Evolutionary conservation across 2,888 invertebrate genomes (phyloP).

Genomic region (Aleiodes alternator): DNA sequence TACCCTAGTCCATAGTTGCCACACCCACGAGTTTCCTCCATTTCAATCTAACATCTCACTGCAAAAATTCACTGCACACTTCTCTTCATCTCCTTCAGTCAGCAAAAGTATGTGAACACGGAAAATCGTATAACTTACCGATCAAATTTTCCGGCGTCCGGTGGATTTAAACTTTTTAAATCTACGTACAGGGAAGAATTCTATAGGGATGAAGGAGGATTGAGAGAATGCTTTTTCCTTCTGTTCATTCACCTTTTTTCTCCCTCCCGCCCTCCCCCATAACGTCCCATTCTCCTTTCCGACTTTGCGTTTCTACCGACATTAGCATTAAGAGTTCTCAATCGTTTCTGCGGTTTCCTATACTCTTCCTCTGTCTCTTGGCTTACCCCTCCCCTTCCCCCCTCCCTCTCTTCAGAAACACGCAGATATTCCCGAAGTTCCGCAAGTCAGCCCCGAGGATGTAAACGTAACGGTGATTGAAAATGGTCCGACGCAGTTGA

Average conservation of each 20-base stretch:
- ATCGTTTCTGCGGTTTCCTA: conserved; percentile 34
- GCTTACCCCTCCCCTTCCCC: background rate
- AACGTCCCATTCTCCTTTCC: conserved; percentile 5
- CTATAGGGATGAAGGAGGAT: conserved; percentile 24
- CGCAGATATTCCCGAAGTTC: conserved; percentile 28
- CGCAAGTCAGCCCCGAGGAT: conserved; percentile 22
- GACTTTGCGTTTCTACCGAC: conserved; percentile 10
- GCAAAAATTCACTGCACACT: conserved; percentile 35
- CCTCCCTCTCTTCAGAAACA: background rate
- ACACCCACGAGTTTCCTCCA: conserved; percentile 25
- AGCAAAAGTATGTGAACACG: background rate
- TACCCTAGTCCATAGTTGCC: conserved; percentile 24
- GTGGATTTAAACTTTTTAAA: conserved; percentile 45
- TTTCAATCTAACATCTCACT: conserved; percentile 23
- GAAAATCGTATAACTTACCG: conserved; percentile 16
- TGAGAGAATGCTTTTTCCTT: conserved; percentile 31
- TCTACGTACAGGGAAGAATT: conserved; percentile 29
- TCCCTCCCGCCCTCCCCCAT: background rate
- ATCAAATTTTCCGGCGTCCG: conserved; percentile 40
- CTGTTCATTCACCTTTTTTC: conserved; percentile 22
- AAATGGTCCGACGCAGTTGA: conserved; percentile 45
- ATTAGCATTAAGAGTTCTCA: conserved; percentile 42
- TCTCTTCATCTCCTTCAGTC: background rate
- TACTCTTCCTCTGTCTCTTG: background rate
- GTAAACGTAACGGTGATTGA: conserved; percentile 40